A percentile compares a stretch with the other conserved stretches of the same genome.
Conservation (phyloP, 2,888 invertebrate species). For the Agrochola litura region DNA sequence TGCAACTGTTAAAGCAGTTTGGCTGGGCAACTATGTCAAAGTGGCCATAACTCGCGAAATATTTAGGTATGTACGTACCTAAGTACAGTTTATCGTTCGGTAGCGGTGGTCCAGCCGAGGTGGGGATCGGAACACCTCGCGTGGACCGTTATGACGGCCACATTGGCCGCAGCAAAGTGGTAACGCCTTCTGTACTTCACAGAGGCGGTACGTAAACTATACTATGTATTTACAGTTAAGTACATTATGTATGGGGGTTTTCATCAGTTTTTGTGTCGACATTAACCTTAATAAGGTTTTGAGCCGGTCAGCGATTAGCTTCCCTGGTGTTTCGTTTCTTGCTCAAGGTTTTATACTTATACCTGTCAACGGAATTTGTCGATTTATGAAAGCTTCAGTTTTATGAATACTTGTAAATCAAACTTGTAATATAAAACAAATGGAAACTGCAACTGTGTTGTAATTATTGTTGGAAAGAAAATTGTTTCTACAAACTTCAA, state of each 20-base stretch:
- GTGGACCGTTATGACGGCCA: slow-evolving; percentile 73
- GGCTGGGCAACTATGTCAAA: slow-evolving; percentile 52
- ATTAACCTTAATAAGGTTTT: slow-evolving; percentile 43
- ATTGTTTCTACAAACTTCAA: background rate
- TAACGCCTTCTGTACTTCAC: slow-evolving; percentile 73
- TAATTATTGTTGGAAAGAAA: slow-evolving; percentile 5
- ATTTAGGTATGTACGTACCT: slow-evolving; percentile 64
- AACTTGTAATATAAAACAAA: background rate
- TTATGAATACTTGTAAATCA: slow-evolving; percentile 1
- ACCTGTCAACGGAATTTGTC: background rate
- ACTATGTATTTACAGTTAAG: slow-evolving; percentile 57
- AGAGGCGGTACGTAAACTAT: slow-evolving; percentile 72
- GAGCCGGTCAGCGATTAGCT: slow-evolving; percentile 30
- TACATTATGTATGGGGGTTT: slow-evolving; percentile 55
- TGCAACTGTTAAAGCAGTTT: slow-evolving; percentile 50
- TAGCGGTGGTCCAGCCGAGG: slow-evolving; percentile 67
- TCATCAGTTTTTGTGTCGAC: slow-evolving; percentile 46
- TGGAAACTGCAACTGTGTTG: background rate
- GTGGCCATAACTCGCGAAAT: slow-evolving; percentile 62
- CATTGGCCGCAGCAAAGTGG: slow-evolving; percentile 69
- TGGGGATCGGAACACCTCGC: slow-evolving; percentile 71
- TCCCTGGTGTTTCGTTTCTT: slow-evolving; percentile 19
- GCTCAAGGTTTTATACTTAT: slow-evolving; percentile 4
- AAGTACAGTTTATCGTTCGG: slow-evolving; percentile 68
- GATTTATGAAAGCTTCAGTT: slow-evolving; percentile 16